Conservation (phyloP, 2,888 invertebrate genomes). For the Drosophila acutilabella region DNA sequence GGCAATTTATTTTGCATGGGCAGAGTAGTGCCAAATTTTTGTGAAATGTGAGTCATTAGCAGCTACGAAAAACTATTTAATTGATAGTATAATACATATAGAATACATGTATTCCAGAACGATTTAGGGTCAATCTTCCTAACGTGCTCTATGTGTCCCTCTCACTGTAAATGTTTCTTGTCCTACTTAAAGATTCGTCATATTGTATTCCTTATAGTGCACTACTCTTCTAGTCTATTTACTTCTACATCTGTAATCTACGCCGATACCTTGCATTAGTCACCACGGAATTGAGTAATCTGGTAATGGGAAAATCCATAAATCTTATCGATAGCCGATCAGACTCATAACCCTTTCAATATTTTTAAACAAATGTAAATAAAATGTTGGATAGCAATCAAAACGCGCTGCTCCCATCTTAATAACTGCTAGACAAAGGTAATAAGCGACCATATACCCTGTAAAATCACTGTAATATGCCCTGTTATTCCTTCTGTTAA, state of each 20-base stretch:
- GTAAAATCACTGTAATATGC: not conserved
- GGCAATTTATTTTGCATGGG: too few relatives aligned
- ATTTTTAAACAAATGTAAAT: slow-evolving; percentile 37
- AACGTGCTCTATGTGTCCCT: not conserved
- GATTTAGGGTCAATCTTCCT: not conserved
- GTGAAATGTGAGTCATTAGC: too few relatives aligned
- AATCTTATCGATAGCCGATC: slow-evolving; percentile 20
- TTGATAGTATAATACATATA: not conserved
- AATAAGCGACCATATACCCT: slow-evolving; percentile 12
- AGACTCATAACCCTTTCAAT: slow-evolving; percentile 33
- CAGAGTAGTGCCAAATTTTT: too few relatives aligned
- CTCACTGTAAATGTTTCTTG: not conserved
- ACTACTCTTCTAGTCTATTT: not conserved
- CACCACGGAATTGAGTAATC: slow-evolving; percentile 25
- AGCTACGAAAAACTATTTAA: not conserved
- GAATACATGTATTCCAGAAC: not conserved
- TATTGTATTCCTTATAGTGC: too few relatives aligned
- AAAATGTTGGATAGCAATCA: slow-evolving; percentile 43
- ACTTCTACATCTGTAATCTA: not conserved
- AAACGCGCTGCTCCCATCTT: slow-evolving; percentile 32
- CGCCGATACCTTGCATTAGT: not conserved
- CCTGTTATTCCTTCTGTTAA: too few relatives aligned
- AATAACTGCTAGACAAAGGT: not conserved
- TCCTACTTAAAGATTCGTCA: not conserved
- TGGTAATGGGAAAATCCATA: slow-evolving; percentile 20